These are phyloP conservation scores for Scaptodrosophila lebanonensis DNA, from an alignment of 1,140 invertebrate species.

Conservation along the genomic window DNA sequence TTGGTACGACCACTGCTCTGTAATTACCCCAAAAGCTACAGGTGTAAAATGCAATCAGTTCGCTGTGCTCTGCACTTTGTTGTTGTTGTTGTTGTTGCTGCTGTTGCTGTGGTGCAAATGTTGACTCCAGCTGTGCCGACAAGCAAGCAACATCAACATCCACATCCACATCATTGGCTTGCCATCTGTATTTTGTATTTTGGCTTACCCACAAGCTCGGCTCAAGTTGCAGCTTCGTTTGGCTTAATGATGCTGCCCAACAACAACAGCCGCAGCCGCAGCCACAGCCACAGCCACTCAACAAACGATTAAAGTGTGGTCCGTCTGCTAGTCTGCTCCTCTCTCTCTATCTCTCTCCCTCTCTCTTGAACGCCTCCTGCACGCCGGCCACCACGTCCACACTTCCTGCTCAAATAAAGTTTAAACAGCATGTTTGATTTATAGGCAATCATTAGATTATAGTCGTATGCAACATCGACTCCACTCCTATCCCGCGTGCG, in stretches of 20 bases:
- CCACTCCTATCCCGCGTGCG: conserved; percentile 17
- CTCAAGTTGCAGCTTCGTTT: conserved; percentile 50
- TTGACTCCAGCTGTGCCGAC: conserved; percentile 44
- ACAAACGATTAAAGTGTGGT: conserved; percentile 63
- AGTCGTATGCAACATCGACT: conserved; percentile 45
- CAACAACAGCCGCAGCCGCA: conserved; percentile 7
- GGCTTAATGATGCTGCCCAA: conserved; percentile 21
- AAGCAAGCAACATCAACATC: too few species aligned
- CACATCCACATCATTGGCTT: background rate
- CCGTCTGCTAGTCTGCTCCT: too few species aligned
- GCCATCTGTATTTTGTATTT: background rate
- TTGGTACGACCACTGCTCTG: conserved; percentile 11
- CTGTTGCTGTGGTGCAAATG: conserved; percentile 4
- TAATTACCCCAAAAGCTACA: conserved; percentile 64
- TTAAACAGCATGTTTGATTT: conserved; percentile 70
- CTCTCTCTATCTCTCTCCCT: too few species aligned
- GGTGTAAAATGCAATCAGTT: conserved; percentile 69
- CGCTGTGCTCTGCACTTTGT: conserved; percentile 20
- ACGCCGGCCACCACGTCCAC: conserved; percentile 67
- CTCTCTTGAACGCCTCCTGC: too few species aligned
- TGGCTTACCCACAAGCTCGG: conserved; percentile 14
- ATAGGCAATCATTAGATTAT: conserved; percentile 72
- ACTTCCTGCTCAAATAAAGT: conserved; percentile 74
- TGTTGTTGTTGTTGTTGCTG: conserved; percentile 3
- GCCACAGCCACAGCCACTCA: conserved; percentile 31